Evolutionary conservation across 2,113 vertebrate genomes (phyloP).

Genomic region (Scartelaos histophorus): DNA sequence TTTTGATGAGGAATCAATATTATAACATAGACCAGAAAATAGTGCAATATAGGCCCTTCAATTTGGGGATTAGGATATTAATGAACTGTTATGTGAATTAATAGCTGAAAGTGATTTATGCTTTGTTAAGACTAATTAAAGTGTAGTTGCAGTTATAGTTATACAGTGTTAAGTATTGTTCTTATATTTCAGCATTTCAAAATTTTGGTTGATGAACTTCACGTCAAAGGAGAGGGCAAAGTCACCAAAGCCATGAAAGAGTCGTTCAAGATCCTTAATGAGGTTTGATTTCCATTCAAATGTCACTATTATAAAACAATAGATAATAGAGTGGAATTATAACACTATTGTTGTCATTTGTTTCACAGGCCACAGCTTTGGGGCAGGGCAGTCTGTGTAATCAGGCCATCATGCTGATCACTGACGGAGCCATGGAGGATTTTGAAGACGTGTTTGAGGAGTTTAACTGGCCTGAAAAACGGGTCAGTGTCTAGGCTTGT

Average conservation of each 20-base stretch:
- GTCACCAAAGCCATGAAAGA: conserved; percentile 90
- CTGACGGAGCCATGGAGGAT: conserved; percentile 92
- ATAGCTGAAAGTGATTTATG: too few relatives aligned
- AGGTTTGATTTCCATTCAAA: conserved; percentile 74
- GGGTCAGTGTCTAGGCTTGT: conserved; percentile 71
- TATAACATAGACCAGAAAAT: too few relatives aligned
- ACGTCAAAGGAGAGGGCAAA: conserved; percentile 90
- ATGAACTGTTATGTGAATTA: too few relatives aligned
- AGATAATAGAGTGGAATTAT: not conserved
- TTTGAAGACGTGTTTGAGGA: conserved; percentile 89
- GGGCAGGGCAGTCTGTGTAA: conserved; percentile 91
- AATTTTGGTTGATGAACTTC: conserved; percentile 85
- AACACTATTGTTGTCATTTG: not conserved
- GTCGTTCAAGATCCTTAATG: conserved; percentile 89
- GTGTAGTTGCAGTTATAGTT: too few relatives aligned
- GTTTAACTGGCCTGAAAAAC: conserved; percentile 92
- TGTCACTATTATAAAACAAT: not conserved
- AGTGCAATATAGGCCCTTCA: too few relatives aligned
- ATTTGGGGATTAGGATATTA: not conserved
- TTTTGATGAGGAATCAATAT: too few relatives aligned
- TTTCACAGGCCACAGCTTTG: conserved; percentile 66
- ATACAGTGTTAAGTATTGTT: not conserved
- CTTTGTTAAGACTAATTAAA: too few relatives aligned
- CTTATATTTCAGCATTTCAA: conserved; percentile 87
- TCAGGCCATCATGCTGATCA: conserved; percentile 97